Conservation (phyloP, 2,888 invertebrate genomes). For the Sthenelais limicola region DNA sequence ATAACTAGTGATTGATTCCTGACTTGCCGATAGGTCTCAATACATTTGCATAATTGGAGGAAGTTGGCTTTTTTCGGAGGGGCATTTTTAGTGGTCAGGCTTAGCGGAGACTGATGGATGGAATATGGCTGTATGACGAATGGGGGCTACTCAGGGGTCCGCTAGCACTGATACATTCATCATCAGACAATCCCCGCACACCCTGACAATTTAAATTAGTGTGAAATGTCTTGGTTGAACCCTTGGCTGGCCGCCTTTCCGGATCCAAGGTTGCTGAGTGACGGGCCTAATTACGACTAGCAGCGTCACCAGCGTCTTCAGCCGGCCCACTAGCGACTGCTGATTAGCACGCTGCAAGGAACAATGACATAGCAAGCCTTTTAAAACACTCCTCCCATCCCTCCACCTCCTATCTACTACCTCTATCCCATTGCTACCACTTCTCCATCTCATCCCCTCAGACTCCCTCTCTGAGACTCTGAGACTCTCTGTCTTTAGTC, state of each 20-base stretch:
- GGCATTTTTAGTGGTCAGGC: slow-evolving; percentile 28
- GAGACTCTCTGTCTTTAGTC: background rate
- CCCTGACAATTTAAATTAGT: slow-evolving; percentile 39
- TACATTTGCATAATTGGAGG: slow-evolving; percentile 39
- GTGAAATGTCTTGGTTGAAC: slow-evolving; percentile 40
- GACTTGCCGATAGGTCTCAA: slow-evolving; percentile 30
- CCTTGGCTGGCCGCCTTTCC: slow-evolving; percentile 3
- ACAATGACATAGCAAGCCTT: background rate
- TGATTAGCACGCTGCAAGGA: background rate
- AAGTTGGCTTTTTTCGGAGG: slow-evolving; percentile 34
- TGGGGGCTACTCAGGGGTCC: background rate
- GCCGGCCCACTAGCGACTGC: background rate
- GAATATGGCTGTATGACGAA: no score
- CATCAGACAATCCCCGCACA: background rate
- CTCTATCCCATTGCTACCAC: no score
- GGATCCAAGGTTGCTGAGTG: no score
- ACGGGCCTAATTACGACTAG: background rate
- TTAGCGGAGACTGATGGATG: slow-evolving; percentile 26
- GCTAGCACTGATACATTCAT: slow-evolving; percentile 14
- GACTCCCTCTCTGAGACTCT: background rate
- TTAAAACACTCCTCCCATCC: background rate
- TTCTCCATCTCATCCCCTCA: no score
- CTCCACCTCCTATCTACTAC: background rate
- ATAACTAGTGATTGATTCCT: slow-evolving; percentile 34
- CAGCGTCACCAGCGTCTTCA: background rate